phyloP scores from a whole-genome alignment of 2,797 vertebrate species.

The Atherinosoma microstoma region DNA sequence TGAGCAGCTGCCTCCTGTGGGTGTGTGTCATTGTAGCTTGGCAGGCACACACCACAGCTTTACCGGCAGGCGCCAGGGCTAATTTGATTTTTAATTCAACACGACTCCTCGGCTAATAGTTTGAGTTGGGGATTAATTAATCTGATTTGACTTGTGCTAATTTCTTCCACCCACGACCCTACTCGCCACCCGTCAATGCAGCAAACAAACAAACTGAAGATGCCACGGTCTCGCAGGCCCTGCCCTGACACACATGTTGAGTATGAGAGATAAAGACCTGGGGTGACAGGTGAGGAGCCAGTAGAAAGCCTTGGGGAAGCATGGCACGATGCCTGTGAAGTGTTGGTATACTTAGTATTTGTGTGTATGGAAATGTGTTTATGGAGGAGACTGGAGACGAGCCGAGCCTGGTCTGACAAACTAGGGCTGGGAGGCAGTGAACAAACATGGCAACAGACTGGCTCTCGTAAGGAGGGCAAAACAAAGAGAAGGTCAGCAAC shows the following conservation, averaged over 20 bases:
- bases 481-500: slow-evolving; percentile 76
- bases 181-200: slow-evolving; percentile 48
- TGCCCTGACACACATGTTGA: slow-evolving; percentile 70
- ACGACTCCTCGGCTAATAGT: slow-evolving; percentile 81
- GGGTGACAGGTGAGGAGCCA: slow-evolving; percentile 75
- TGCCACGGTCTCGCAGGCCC: slow-evolving; percentile 55
- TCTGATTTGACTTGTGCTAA: slow-evolving; percentile 87
- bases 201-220: slow-evolving; percentile 68
- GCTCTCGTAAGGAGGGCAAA: slow-evolving; percentile 70
- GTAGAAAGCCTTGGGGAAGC: slow-evolving; percentile 46
- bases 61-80: slow-evolving; percentile 75
- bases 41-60: slow-evolving; percentile 67
- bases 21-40: slow-evolving; percentile 75
- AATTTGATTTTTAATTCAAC: slow-evolving; percentile 89
- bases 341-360: slow-evolving; percentile 24
- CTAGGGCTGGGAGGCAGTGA: slow-evolving; percentile 70
- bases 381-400: slow-evolving; percentile 56
- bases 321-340: slow-evolving; percentile 24
- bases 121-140: slow-evolving; percentile 82
- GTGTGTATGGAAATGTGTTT: slow-evolving; percentile 52
- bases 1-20: slow-evolving; percentile 71
- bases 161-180: slow-evolving; percentile 72
- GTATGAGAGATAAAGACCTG: slow-evolving; percentile 55
- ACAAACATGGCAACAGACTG: slow-evolving; percentile 73
- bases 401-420: slow-evolving; percentile 69